phyloP scores from a whole-genome alignment of 1,140 invertebrate species.

The Trichogramma pretiosum region DNA sequence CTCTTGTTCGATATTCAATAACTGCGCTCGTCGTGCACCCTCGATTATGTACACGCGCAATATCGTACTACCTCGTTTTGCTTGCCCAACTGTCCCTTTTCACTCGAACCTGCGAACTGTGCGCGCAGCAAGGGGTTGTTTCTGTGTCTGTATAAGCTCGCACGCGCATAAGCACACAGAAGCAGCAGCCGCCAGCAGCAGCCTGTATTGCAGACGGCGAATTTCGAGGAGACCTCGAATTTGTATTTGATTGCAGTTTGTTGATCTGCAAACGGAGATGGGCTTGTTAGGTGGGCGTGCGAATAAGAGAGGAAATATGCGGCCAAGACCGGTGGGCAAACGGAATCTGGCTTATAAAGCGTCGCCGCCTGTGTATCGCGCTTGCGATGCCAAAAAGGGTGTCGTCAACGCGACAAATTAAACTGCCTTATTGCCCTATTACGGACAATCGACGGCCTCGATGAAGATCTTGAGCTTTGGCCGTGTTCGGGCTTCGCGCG shows the following conservation, averaged over 20 bases:
- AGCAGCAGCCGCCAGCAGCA: too few species aligned
- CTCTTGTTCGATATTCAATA: too few species aligned
- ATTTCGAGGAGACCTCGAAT: conserved; percentile 24
- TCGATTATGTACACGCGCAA: too few species aligned
- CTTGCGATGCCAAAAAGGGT: neutral
- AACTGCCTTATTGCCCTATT: neutral
- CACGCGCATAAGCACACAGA: too few species aligned
- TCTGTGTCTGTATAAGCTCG: too few species aligned
- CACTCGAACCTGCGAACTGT: too few species aligned
- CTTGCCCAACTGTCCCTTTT: too few species aligned
- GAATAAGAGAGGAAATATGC: conserved; percentile 3
- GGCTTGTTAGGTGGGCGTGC: neutral
- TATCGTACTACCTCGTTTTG: too few species aligned
- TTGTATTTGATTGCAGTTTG: conserved; percentile 32
- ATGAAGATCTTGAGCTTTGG: neutral
- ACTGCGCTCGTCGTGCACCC: too few species aligned
- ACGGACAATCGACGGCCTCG: neutral
- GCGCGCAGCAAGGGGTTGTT: too few species aligned
- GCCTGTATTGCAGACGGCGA: conserved; percentile 6
- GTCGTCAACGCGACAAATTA: conserved; percentile 10
- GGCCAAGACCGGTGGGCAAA: neutral
- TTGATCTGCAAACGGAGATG: conserved; percentile 8
- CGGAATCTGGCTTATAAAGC: neutral
- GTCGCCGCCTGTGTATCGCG: too few species aligned
- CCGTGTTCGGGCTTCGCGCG: neutral